Base-by-base conservation (phyloP, 2,113 vertebrate genomes). In the Rallus limicola region DNA sequence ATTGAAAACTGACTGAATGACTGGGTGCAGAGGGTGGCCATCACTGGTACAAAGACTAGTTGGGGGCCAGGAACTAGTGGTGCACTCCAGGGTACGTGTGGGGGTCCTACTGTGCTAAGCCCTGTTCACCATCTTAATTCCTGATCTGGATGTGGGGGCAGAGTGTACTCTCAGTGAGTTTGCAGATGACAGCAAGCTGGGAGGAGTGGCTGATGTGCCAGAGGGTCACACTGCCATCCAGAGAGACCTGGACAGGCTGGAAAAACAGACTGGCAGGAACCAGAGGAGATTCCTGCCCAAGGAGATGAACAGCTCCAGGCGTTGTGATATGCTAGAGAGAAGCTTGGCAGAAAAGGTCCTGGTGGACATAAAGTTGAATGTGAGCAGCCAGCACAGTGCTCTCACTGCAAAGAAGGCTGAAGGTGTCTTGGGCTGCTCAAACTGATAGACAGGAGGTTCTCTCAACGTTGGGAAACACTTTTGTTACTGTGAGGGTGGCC, bases 1-100 rank as follows among this genome's bases (percentile, higher is more conserved):
- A 10, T 40, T 0, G 3, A 38, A 42, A 74, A 34, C 19, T 18
- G 40, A 1, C 33, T 33, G 58, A 59, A 36, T 13, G 42, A 11
- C 13, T 0, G 2, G 11, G 26, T 0, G 0, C 20, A 6, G 77
- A 33, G 25, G 20, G 31, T 4, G 7, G 16, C 50, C 59, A 10
- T 42, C 20, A 52, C 29, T 2, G 1, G 34, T 26, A 7, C 34
- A 15, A 34, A 21, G 42, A 21, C 21, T 14, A 12, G 13, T 50
- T 65, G 59, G 14, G 50, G 15, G 18, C 59, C 1, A 3, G 12
- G 42, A 38, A 13, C 28, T n/a, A 24, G 38, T 10, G 4, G 14
- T 5, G 23, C 71, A 38, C 19, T 8, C 10, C 19, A 7, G 23
- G 18, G 33, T 31, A 36, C 33, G 16, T 7, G 8, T n/a, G 24